phyloP scores from a whole-genome alignment of 2,113 vertebrate genomes.

The Antechinus stuartii region DNA sequence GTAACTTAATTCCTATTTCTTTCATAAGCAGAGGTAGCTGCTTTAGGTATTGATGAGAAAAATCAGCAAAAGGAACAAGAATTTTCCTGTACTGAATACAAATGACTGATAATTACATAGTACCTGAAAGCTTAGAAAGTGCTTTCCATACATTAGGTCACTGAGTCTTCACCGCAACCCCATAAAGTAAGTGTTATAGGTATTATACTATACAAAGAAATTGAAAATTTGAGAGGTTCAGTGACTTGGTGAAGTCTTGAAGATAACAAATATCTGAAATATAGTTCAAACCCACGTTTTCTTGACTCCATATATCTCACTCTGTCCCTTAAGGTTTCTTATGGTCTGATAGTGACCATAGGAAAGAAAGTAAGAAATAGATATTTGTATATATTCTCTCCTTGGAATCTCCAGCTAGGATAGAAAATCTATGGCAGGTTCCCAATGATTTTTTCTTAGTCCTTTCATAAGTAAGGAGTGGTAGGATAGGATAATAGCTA shows the following conservation, averaged over 20 bases:
- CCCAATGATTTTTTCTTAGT: background rate
- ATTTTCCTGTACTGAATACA: background rate
- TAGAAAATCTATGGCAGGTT: background rate
- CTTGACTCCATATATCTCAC: background rate
- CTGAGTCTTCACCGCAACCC: background rate
- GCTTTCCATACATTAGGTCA: background rate
- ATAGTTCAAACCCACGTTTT: background rate
- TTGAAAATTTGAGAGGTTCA: background rate
- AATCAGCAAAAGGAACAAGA: background rate
- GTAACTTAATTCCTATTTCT: background rate
- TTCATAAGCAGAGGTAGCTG: background rate
- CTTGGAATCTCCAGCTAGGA: background rate
- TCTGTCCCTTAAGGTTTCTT: background rate
- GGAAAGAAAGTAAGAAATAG: background rate
- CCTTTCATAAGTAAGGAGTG: background rate
- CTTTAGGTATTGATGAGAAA: background rate
- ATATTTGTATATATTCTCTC: background rate
- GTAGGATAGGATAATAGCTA: background rate
- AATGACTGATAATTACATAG: background rate
- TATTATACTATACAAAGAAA: background rate
- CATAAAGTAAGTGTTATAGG: background rate
- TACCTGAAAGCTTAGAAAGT: background rate
- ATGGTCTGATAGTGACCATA: background rate
- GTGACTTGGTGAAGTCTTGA: background rate
- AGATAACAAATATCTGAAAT: background rate